These are phyloP conservation scores for Lates calcarifer DNA, from an alignment of 2,113 vertebrate genomes.

Conservation along the genomic window DNA sequence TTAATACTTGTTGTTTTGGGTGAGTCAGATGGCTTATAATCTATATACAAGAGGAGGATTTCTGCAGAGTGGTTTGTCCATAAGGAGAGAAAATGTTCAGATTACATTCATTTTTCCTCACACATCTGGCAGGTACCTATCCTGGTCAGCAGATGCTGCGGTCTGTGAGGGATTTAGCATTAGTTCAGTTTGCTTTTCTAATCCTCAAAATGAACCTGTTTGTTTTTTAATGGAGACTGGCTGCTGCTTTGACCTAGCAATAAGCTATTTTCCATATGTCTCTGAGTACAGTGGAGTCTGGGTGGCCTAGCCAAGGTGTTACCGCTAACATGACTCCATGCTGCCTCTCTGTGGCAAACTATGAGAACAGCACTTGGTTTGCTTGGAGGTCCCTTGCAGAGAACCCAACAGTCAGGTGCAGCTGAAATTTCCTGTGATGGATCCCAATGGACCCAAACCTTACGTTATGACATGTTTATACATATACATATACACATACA, in stretches of 20 bases:
- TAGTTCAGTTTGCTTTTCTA: neutral
- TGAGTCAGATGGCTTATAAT: neutral
- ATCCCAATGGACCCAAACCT: slow-evolving; percentile 74
- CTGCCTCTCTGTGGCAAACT: slow-evolving; percentile 67
- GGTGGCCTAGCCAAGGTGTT: neutral
- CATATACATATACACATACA: slow-evolving; percentile 47
- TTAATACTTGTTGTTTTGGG: neutral
- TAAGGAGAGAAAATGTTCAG: neutral
- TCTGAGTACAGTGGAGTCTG: neutral
- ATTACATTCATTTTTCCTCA: neutral
- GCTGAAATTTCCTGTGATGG: slow-evolving; percentile 38
- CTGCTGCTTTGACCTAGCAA: neutral
- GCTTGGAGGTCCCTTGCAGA: neutral
- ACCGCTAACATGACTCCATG: slow-evolving; percentile 32
- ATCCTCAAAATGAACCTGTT: neutral
- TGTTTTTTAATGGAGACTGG: neutral
- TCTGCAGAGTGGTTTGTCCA: neutral
- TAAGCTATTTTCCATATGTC: neutral
- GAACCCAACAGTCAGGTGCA: slow-evolving; percentile 9
- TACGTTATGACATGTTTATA: slow-evolving; percentile 55
- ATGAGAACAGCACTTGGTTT: slow-evolving; percentile 16
- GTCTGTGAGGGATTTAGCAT: neutral
- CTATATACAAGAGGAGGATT: neutral
- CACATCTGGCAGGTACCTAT: neutral
- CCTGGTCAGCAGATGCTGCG: slow-evolving; percentile 7